Percentiles rank a stretch among this genome's conserved stretches.
phyloP scores from a whole-genome alignment of 2,888 invertebrate genomes.

The Exocentrus adspersus region DNA sequence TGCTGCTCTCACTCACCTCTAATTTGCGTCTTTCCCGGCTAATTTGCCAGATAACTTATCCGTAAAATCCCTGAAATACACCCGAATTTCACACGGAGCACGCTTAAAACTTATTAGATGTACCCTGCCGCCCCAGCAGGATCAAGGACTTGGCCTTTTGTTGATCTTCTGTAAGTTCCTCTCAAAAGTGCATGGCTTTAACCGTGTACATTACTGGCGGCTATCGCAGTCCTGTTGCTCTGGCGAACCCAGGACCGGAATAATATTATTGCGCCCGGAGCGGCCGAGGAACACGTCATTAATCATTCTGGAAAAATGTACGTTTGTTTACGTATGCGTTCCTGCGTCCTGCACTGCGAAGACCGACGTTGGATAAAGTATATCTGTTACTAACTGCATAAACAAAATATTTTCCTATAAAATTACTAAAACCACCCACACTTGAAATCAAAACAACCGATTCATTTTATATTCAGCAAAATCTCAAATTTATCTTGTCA shows the following conservation, averaged over 20 bases:
- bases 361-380: too few species aligned
- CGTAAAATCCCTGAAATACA: slow-evolving; percentile 16
- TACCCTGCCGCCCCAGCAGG: slow-evolving; percentile 6
- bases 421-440: too few species aligned
- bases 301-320: slow-evolving; percentile 21
- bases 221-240: slow-evolving; percentile 6
- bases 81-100: slow-evolving; percentile 21
- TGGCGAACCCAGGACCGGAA: slow-evolving; percentile 17
- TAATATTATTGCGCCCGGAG: slow-evolving; percentile 17
- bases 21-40: slow-evolving; percentile 3
- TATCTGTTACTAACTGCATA: too few species aligned
- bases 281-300: slow-evolving; percentile 4
- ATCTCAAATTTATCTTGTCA: too few species aligned
- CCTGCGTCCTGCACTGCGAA: too few species aligned
- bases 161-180: slow-evolving; percentile 13
- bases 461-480: too few species aligned
- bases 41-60: slow-evolving; percentile 16
- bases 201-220: slow-evolving; percentile 1
- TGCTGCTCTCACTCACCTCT: background rate
- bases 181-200: slow-evolving; percentile 5
- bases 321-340: slow-evolving; percentile 17
- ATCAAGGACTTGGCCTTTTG: slow-evolving; percentile 15
- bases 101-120: slow-evolving; percentile 22
- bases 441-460: too few species aligned
- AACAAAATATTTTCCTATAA: too few species aligned